These are phyloP conservation scores for Pangasius krempfi DNA, from an alignment of 2,797 vertebrate genomes.

Conservation along the genomic window DNA sequence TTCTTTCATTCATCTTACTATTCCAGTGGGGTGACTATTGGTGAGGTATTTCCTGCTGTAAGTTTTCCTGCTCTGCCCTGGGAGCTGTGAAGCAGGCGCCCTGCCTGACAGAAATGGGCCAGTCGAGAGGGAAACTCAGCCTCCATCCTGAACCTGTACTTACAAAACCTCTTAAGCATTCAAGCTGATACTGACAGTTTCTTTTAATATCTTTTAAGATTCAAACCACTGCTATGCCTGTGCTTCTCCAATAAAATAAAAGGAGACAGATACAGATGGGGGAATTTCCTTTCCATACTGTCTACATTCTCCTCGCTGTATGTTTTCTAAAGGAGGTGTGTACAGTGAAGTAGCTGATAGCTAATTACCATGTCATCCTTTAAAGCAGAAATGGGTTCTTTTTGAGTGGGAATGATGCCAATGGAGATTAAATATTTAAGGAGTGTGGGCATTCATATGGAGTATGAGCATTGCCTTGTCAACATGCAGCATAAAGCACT, in stretches of 20 bases:
- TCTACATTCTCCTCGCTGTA: not conserved
- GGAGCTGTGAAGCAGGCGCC: conserved; percentile 66
- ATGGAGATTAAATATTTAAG: not conserved
- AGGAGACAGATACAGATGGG: not conserved
- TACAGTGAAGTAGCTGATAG: conserved; percentile 25
- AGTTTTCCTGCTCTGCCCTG: conserved; percentile 66
- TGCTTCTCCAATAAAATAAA: not conserved
- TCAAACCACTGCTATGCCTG: not conserved
- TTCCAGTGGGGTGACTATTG: conserved; percentile 71
- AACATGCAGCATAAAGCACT: not conserved
- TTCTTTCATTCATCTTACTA: conserved; percentile 70
- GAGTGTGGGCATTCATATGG: not conserved
- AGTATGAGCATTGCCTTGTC: not conserved
- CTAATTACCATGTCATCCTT: not conserved
- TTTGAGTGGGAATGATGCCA: not conserved
- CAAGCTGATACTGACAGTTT: conserved; percentile 7
- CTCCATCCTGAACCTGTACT: conserved; percentile 33
- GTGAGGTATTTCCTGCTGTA: conserved; percentile 78
- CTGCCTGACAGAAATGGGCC: conserved; percentile 54
- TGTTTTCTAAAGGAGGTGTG: conserved; percentile 29
- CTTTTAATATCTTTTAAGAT: not conserved
- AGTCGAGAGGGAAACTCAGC: conserved; percentile 48
- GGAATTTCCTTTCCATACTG: not conserved
- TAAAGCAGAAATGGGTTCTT: not conserved
- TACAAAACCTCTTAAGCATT: conserved; percentile 23